A percentile compares a stretch with the other conserved stretches of the same genome.
Evolutionary conservation across 2,888 invertebrate species (phyloP).

Genomic region (Heliconius cydno): DNA sequence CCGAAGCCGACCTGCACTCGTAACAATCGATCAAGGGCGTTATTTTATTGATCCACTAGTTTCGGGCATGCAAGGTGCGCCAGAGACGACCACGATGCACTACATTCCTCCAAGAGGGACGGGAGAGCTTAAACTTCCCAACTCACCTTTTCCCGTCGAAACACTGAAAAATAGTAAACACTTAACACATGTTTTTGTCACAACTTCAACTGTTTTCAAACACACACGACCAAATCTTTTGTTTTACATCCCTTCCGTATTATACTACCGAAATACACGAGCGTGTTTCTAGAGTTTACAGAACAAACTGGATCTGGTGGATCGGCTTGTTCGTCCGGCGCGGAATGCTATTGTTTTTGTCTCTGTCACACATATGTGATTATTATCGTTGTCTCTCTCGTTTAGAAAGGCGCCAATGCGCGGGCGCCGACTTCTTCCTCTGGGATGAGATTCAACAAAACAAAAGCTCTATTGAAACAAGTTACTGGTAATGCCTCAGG

Average conservation of each 20-base stretch:
- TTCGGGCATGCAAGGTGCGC: constrained; percentile 73
- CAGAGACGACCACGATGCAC: constrained; percentile 68
- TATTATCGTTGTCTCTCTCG: constrained; percentile 58
- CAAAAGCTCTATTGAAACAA: constrained; percentile 79
- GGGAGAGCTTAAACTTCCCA: constrained; percentile 78
- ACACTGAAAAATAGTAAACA: constrained; percentile 49
- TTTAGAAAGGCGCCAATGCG: constrained; percentile 79
- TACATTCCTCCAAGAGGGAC: constrained; percentile 80
- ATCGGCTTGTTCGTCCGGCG: constrained; percentile 67
- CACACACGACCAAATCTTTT: constrained; percentile 63
- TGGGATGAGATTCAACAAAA: constrained; percentile 75
- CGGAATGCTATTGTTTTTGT: constrained; percentile 72
- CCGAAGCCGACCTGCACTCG: constrained; percentile 39
- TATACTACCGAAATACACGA: constrained; percentile 57
- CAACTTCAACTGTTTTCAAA: constrained; percentile 59
- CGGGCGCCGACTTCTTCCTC: constrained; percentile 79
- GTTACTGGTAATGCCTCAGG: constrained; percentile 71
- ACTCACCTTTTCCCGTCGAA: constrained; percentile 69
- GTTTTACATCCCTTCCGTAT: constrained; percentile 76
- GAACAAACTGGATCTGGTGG: constrained; percentile 81
- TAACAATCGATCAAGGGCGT: constrained; percentile 45
- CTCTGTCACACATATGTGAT: constrained; percentile 58
- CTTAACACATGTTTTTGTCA: constrained; percentile 63
- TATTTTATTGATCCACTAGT: constrained; percentile 49
- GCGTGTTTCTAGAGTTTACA: constrained; percentile 69